phyloP scores from a whole-genome alignment of 1,140 invertebrate species.

The Pinna nobilis region DNA sequence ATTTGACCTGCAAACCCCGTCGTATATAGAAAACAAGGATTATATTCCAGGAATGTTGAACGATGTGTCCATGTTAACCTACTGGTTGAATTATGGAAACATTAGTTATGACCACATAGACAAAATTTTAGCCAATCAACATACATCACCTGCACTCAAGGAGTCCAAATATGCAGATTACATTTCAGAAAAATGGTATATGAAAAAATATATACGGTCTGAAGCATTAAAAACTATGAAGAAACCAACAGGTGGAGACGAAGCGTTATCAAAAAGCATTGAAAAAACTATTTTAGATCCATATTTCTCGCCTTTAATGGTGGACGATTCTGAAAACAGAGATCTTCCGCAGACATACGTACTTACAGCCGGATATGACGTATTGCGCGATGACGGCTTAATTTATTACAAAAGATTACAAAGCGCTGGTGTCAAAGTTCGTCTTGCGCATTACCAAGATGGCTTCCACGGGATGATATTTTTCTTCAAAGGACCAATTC shows the following conservation, averaged over 20 bases:
- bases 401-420: conserved; percentile 58
- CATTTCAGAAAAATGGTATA: conserved; percentile 51
- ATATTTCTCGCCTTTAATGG: conserved; percentile 59
- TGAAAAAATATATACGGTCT: conserved; percentile 55
- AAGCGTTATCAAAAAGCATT: conserved; percentile 43
- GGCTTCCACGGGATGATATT: conserved; percentile 64
- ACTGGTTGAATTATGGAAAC: conserved; percentile 59
- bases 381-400: conserved; percentile 61
- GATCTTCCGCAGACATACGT: conserved; percentile 57
- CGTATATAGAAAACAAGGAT: conserved; percentile 58
- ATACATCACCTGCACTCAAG: conserved; percentile 56
- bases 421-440: conserved; percentile 51
- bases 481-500: conserved; percentile 54
- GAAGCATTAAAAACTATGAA: conserved; percentile 44
- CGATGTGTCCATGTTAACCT: conserved; percentile 52
- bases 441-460: conserved; percentile 57
- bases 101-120: conserved; percentile 50
- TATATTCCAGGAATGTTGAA: conserved; percentile 57
- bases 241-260: conserved; percentile 50
- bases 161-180: conserved; percentile 53
- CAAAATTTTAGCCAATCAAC: conserved; percentile 55
- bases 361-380: conserved; percentile 63
- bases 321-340: conserved; percentile 40
- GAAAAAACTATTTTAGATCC: conserved; percentile 58
- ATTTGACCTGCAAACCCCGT: conserved; percentile 66